phyloP scores from a whole-genome alignment of 2,113 vertebrate genomes.

The Embiotoca jacksoni region DNA sequence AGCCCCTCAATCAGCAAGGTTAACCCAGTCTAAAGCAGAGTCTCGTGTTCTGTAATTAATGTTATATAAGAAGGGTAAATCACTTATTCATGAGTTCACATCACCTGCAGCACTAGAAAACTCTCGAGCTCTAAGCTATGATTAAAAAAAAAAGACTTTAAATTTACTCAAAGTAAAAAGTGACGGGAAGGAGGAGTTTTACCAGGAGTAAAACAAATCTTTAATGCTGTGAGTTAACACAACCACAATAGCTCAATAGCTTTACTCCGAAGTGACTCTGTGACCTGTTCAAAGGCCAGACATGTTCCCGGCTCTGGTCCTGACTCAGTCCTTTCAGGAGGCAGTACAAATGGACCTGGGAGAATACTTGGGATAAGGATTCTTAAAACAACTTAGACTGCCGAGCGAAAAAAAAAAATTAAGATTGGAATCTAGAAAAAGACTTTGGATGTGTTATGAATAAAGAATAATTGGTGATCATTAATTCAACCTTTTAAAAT shows the following conservation, averaged over 20 bases:
- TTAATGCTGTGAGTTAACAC: neutral
- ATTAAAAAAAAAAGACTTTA: neutral
- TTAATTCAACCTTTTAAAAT: conserved; percentile 57
- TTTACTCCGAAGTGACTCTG: conserved; percentile 15
- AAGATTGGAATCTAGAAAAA: neutral
- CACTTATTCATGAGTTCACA: conserved; percentile 21
- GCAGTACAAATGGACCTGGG: neutral
- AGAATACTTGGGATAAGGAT: conserved; percentile 20
- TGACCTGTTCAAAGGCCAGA: conserved; percentile 22
- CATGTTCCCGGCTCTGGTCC: neutral
- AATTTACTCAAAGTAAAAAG: neutral
- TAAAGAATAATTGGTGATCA: conserved; percentile 30
- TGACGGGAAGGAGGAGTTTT: neutral
- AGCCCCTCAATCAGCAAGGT: conserved; percentile 36
- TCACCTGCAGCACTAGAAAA: neutral
- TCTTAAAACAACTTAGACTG: conserved; percentile 10
- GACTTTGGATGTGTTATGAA: neutral
- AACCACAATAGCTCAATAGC: neutral
- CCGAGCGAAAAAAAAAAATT: neutral
- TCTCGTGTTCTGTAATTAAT: conserved; percentile 25
- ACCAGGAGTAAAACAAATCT: conserved; percentile 1
- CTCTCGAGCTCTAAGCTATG: neutral
- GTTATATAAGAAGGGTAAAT: conserved; percentile 12
- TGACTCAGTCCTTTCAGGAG: conserved; percentile 15
- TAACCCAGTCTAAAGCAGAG: conserved; percentile 38